Conservation (phyloP, 92 coral and sea anemone species). For the Zoanthus sansibaricus region DNA sequence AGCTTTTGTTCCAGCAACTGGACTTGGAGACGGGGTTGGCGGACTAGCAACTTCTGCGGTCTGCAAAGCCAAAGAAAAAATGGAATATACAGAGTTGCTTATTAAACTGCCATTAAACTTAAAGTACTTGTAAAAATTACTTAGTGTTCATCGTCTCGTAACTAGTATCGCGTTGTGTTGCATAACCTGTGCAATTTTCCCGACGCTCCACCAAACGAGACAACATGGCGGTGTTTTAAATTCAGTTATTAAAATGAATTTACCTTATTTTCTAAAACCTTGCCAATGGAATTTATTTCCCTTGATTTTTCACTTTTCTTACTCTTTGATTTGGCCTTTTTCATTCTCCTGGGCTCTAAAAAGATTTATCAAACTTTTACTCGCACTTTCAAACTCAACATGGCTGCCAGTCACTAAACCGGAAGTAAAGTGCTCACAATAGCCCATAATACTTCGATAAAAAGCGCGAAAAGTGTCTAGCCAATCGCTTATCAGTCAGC, state of each 20-base stretch:
- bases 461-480: slow-evolving; percentile 76
- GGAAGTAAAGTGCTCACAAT: slow-evolving; percentile 42
- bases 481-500: slow-evolving; percentile 64
- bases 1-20: slow-evolving; percentile 74
- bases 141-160: slow-evolving; percentile 22
- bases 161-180: background rate
- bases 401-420: slow-evolving; percentile 32
- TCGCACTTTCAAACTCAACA: slow-evolving; percentile 2
- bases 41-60: slow-evolving; percentile 73
- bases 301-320: slow-evolving; percentile 80
- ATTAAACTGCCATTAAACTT: slow-evolving; percentile 12
- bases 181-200: background rate
- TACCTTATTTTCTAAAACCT: slow-evolving; percentile 71
- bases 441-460: slow-evolving; percentile 75
- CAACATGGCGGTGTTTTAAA: slow-evolving; percentile 79
- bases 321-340: slow-evolving; percentile 92
- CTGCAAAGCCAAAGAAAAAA: slow-evolving; percentile 67
- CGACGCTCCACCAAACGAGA: background rate
- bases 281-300: slow-evolving; percentile 64
- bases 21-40: slow-evolving; percentile 79
- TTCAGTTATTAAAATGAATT: slow-evolving; percentile 11
- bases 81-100: slow-evolving; percentile 64
- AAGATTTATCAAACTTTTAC: background rate
- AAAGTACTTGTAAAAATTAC: slow-evolving; percentile 26
- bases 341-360: slow-evolving; percentile 60